Base-by-base conservation (phyloP, 2,888 invertebrate genomes). In the Tromatobia lineatoria region DNA sequence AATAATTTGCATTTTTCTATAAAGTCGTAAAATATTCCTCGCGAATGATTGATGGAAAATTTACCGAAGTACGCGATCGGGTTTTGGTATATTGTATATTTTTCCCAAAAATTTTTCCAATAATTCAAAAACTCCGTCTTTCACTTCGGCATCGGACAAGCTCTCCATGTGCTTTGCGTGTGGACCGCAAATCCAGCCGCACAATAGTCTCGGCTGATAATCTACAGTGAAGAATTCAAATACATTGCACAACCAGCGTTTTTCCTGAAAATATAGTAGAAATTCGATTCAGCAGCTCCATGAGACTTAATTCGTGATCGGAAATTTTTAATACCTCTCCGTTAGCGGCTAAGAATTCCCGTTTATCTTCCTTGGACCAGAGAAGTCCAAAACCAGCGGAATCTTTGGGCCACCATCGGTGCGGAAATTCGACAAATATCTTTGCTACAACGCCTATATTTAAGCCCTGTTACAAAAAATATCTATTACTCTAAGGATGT, bases 161-260 rank as follows among this genome's bases (percentile, higher is more conserved):
- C 91, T 92, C 92, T 97, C 97, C 93, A 96, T 95, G 76, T 95
- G 92, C 82, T 94, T 94, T 0, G 96, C 96, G 88, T 95, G 95
- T 61, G 94, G 93, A 1, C 97, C 97, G 67, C 95, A 95, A n/a
- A 96, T 94, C 97, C 97, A 97, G 0, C 95, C 96, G 77, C 96
- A 94, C 42, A 97, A 92, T n/a, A 96, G 94, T 45, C 94, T 94
- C 0, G 96, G 95, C 89, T 96, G 95, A 88, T 95, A 94, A 87
- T 95, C 95, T 7, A 96, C 95, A 8, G 95, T 94, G 90, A 96
- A 96, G 92, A 97, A 96, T 77, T 96, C 95, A 89, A 96, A 95
- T 13, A 97, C 94, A 88, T 95, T 95, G 89, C 95, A 95, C 67
- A 96, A 92, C 97, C 97, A 97, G 38, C 94, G 94, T 59, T 93